Base-by-base conservation (phyloP, 2,113 vertebrate species). In the Datnioides undecimradiatus region DNA sequence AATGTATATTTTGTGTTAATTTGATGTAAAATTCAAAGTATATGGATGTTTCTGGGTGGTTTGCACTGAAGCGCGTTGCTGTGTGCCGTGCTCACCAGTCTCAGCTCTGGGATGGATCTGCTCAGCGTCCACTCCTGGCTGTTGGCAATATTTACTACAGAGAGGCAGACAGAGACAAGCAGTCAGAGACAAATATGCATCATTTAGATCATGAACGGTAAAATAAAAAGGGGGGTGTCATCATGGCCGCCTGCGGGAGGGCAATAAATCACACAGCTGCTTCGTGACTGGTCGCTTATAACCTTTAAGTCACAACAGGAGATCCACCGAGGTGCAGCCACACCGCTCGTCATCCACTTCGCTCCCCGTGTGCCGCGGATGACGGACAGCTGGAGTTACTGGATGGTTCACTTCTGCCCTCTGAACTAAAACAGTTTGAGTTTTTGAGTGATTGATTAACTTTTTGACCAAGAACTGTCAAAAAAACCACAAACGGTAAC, bases 121-220 rank as follows among this genome's bases (percentile, higher is more conserved):
- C 94, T 95, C 82, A 99, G 88, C 5, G 96, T 97, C 97, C 97
- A 99, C 93, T 99, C 98, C 90, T 99, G 98, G 90, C 97, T 99
- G 93, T 97, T 98, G 86, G 95, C 94, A 84, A 96, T 93, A 52
- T 97, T 96, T 80, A 97, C 98, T 99, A 55, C n/a, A 66, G 45
- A 60, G 34, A 76, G 46, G 75, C 29, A 84, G 76, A 79, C 33
- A 72, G 66, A 80, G 52, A 89, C 38, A 81, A 48, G 84, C 31
- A 62, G 64, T 83, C 58, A 88, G 81, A 45, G 31, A 23, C 11
- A 25, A n/a, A 51, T 38, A 79, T 68, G 55, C 59, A 67, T 86
- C 64, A 69, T 68, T 58, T 41, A 34, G 34, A 63, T 64, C 33
- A 60, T 51, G 65, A 10, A 36, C 65, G 51, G 62, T 64, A 58